Percentiles rank a stretch among this genome's conserved stretches.
Evolutionary conservation across 1,140 invertebrate genomes (phyloP).

Genomic region (Polypedilum pembai): DNA sequence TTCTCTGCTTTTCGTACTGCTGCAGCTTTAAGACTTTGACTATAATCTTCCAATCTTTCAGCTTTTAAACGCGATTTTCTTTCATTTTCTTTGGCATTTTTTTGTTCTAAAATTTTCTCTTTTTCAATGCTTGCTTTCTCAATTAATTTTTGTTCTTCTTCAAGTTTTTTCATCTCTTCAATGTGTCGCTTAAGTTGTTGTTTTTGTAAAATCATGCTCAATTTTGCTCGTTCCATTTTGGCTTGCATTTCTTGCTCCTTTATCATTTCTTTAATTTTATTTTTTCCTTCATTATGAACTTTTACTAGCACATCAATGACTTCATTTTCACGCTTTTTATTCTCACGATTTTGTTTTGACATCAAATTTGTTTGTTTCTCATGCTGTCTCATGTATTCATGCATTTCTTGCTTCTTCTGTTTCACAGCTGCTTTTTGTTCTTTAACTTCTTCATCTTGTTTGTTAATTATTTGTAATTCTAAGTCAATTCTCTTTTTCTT

Average conservation of each 20-base stretch:
- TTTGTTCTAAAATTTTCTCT: background rate
- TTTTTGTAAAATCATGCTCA: background rate
- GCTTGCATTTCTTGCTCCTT: background rate
- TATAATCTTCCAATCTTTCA: slow-evolving; percentile 3
- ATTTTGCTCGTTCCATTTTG: background rate
- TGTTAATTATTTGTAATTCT: background rate
- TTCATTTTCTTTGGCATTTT: background rate
- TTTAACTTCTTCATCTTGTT: background rate
- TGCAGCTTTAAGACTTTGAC: background rate
- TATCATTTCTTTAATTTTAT: slow-evolving; percentile 22
- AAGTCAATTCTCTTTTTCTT: background rate
- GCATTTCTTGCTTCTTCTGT: background rate
- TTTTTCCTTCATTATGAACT: slow-evolving; percentile 15
- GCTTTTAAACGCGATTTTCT: background rate
- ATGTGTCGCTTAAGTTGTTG: background rate
- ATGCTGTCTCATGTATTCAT: background rate
- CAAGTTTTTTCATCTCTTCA: background rate
- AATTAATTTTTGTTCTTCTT: background rate
- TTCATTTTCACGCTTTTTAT: background rate
- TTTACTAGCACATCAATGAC: background rate
- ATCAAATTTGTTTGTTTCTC: background rate
- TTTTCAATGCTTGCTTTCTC: background rate
- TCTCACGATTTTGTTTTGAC: slow-evolving; percentile 14
- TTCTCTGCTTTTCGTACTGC: background rate
- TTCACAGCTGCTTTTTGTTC: background rate